phyloP scores from a whole-genome alignment of 2,888 invertebrate species.

The Cephus spinipes region DNA sequence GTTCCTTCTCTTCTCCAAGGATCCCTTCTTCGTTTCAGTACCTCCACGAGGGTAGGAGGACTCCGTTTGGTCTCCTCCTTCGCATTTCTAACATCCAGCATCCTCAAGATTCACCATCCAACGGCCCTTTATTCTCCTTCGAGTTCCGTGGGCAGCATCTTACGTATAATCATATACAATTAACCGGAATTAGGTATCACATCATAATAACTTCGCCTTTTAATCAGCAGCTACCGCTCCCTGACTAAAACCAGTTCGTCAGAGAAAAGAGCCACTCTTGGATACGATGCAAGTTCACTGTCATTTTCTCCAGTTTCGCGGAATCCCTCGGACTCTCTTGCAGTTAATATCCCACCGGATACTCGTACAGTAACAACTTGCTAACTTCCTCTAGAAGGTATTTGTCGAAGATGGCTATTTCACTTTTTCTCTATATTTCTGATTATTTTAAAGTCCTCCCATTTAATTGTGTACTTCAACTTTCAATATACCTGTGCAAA shows the following conservation, averaged over 20 bases:
- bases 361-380: neutral
- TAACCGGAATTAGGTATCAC: constrained; percentile 48
- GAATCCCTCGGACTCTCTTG: constrained; percentile 1
- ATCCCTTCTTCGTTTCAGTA: constrained; percentile 14
- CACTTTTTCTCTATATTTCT: neutral
- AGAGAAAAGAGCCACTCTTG: neutral
- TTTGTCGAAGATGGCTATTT: neutral
- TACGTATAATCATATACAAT: constrained; percentile 47
- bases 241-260: neutral
- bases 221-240: constrained; percentile 39
- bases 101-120: constrained; percentile 2
- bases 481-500: neutral
- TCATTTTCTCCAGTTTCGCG: constrained; percentile 7
- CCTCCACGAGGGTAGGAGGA: constrained; percentile 4
- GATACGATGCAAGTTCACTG: neutral
- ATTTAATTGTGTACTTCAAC: neutral
- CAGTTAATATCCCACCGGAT: neutral
- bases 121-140: constrained; percentile 9
- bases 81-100: constrained; percentile 8
- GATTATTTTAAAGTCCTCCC: neutral
- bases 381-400: neutral
- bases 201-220: constrained; percentile 49
- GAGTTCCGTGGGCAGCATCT: constrained; percentile 19
- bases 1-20: constrained; percentile 20
- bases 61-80: constrained; percentile 16